phyloP scores from a whole-genome alignment of 2,113 vertebrate species.

The Ancistrus triradiatus region DNA sequence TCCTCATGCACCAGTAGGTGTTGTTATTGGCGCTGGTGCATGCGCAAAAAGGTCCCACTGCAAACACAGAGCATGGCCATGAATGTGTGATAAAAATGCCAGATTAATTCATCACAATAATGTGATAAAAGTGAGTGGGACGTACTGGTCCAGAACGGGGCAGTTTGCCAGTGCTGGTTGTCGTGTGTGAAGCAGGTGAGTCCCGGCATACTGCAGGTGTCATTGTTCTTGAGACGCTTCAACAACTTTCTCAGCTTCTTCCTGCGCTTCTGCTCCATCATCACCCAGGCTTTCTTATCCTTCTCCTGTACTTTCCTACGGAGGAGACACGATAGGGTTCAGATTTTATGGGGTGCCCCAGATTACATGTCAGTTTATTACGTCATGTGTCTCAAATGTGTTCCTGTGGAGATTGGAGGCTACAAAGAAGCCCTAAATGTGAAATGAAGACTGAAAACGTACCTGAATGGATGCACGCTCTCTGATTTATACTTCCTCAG shows the following conservation, averaged over 20 bases:
- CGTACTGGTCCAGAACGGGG: conserved; percentile 88
- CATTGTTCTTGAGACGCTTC: conserved; percentile 82
- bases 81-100: background rate
- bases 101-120: background rate
- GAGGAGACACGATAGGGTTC: background rate
- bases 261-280: conserved; percentile 87
- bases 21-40: conserved; percentile 98
- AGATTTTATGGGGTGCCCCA: too few species aligned
- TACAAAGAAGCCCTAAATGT: too few species aligned
- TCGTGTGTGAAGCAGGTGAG: conserved; percentile 96
- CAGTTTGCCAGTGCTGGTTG: conserved; percentile 96
- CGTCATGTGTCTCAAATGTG: too few species aligned
- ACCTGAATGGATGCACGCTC: conserved; percentile 86
- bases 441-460: too few species aligned
- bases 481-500: conserved; percentile 74
- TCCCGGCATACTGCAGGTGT: conserved; percentile 87
- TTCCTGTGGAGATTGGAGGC: too few species aligned
- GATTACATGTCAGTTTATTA: too few species aligned
- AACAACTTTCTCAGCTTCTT: conserved; percentile 93
- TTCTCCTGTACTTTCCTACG: conserved; percentile 78
- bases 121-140: conserved; percentile 2
- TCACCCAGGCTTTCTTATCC: conserved; percentile 81
- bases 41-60: conserved; percentile 94
- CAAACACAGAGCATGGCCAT: conserved; percentile 6
- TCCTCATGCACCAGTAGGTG: conserved; percentile 95